phyloP scores from a whole-genome alignment of 2,113 vertebrate species.

The Tympanuchus pallidicinctus region DNA sequence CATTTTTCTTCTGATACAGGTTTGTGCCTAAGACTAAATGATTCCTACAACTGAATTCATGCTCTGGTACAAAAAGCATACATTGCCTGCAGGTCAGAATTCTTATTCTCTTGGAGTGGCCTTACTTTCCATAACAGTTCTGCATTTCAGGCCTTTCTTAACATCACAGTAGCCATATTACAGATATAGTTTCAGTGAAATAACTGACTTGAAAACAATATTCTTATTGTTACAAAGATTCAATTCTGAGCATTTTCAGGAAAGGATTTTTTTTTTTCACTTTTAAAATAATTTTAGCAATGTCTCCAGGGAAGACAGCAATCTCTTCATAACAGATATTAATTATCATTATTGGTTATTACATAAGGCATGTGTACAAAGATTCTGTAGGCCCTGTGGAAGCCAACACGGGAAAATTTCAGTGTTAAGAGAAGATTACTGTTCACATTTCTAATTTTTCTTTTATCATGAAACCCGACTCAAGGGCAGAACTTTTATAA shows the following conservation, averaged over 20 bases:
- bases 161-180: not conserved
- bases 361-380: not conserved
- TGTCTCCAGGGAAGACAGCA: not conserved
- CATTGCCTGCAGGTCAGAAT: not conserved
- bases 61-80: not conserved
- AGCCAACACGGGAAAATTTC: not conserved
- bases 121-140: not conserved
- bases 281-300: not conserved
- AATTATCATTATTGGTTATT: not conserved
- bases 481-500: slow-evolving; percentile 38
- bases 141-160: not conserved
- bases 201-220: not conserved
- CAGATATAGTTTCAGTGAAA: not conserved
- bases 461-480: not conserved
- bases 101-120: not conserved
- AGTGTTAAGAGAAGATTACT: not conserved
- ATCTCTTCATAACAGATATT: not conserved
- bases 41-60: not conserved
- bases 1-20: not conserved
- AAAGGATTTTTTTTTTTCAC: not conserved
- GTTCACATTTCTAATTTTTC: not conserved
- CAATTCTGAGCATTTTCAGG: not conserved
- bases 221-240: not conserved
- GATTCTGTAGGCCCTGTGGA: not conserved
- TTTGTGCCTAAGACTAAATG: not conserved